Evolutionary conservation across 2,113 vertebrate genomes (phyloP).

Genomic region (Neolamprologus kungweensis): DNA sequence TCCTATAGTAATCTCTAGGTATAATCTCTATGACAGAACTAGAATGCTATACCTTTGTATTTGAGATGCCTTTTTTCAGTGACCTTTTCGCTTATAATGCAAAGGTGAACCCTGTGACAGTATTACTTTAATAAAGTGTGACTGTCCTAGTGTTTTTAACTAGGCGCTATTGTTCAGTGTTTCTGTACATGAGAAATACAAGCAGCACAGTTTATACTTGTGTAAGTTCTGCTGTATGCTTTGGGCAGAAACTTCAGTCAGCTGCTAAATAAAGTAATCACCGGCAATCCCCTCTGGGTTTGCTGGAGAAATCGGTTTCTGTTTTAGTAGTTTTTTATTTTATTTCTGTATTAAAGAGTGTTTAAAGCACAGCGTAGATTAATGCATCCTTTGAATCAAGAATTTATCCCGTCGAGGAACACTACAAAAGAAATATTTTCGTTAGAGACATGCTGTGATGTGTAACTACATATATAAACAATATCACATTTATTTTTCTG

Average conservation of each 20-base stretch:
- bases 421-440: neutral
- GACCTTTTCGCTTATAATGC: slow-evolving; percentile 3
- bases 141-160: neutral
- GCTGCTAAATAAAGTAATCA: neutral
- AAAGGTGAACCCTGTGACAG: neutral
- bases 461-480: neutral
- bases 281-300: neutral
- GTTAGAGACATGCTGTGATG: neutral
- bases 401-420: neutral
- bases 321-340: neutral
- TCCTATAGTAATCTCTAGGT: neutral
- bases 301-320: neutral
- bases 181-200: neutral
- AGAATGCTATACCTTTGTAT: neutral
- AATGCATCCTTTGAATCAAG: neutral
- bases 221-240: neutral
- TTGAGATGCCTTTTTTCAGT: neutral
- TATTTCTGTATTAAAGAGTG: neutral
- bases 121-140: neutral
- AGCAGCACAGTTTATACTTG: neutral
- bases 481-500: neutral
- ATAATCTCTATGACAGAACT: neutral
- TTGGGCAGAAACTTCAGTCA: neutral
- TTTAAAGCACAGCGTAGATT: neutral
- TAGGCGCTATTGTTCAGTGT: neutral